Evolutionary conservation across 2,888 invertebrate genomes (phyloP).

Genomic region (Auanema sp.): DNA sequence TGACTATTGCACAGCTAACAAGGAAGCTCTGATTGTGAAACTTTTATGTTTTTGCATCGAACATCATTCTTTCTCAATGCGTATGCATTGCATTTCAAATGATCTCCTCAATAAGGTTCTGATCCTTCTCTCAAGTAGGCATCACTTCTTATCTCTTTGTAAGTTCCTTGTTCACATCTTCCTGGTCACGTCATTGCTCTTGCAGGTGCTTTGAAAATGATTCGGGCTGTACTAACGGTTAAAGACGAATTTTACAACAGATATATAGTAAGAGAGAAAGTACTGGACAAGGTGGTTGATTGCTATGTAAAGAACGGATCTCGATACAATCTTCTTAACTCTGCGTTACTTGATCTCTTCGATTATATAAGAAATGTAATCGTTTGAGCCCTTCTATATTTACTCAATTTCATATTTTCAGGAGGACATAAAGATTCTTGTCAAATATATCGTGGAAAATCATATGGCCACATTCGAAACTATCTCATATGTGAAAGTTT

Average conservation of each 20-base stretch:
- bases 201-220: slow-evolving; percentile 85
- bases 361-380: slow-evolving; percentile 78
- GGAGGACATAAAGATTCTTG: slow-evolving; percentile 69
- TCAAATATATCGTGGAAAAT: slow-evolving; percentile 89
- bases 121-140: slow-evolving; percentile 68
- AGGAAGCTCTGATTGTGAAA: slow-evolving; percentile 90
- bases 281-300: slow-evolving; percentile 82
- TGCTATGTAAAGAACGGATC: slow-evolving; percentile 94
- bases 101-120: slow-evolving; percentile 91
- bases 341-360: slow-evolving; percentile 97
- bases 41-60: slow-evolving; percentile 96
- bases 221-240: slow-evolving; percentile 92
- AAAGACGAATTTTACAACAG: slow-evolving; percentile 98
- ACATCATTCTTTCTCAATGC: slow-evolving; percentile 81
- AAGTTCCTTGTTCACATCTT: slow-evolving; percentile 60
- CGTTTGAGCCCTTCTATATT: slow-evolving; percentile 1
- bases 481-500: slow-evolving; percentile 96
- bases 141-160: slow-evolving; percentile 83
- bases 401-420: slow-evolving; percentile 49
- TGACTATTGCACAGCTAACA: slow-evolving; percentile 91
- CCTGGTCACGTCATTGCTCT: slow-evolving; percentile 18
- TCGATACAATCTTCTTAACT: slow-evolving; percentile 96
- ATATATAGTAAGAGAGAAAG: slow-evolving; percentile 88
- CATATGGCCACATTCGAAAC: slow-evolving; percentile 91
- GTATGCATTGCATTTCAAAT: slow-evolving; percentile 94